Conservation (phyloP, 2,113 vertebrate genomes). For the Ceratotherium simum region DNA sequence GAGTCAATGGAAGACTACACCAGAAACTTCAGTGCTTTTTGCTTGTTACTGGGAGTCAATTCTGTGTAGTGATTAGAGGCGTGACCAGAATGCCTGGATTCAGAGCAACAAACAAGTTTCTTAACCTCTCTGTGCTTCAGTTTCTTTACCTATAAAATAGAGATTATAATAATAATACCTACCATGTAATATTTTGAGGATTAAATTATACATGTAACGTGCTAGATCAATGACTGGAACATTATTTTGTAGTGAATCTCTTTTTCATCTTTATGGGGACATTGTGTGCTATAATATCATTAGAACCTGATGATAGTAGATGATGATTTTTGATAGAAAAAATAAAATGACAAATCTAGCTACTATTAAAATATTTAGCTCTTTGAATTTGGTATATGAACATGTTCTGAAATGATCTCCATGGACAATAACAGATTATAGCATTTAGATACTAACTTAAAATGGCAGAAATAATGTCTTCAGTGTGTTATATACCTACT, state of each 20-base stretch:
- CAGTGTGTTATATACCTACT: not conserved
- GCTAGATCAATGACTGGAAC: not conserved
- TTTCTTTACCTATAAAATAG: conserved; percentile 25
- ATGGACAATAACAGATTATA: not conserved
- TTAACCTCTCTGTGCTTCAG: not conserved
- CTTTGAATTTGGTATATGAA: conserved; percentile 7
- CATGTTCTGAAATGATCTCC: not conserved
- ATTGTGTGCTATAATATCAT: not conserved
- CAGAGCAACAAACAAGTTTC: not conserved
- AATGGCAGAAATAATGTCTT: not conserved
- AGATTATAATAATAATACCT: not conserved
- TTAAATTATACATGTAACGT: not conserved
- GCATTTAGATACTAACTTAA: conserved; percentile 10
- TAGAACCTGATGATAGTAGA: not conserved
- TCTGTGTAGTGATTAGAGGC: not conserved
- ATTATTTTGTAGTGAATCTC: conserved; percentile 1
- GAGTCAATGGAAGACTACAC: not conserved
- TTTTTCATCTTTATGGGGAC: not conserved
- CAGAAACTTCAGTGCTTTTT: conserved; percentile 23
- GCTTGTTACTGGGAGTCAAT: not conserved
- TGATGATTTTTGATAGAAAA: conserved; percentile 41
- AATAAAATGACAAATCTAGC: conserved; percentile 14
- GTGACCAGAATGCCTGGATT: not conserved
- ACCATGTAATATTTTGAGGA: not conserved
- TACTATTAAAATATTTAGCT: conserved; percentile 29